Evolutionary conservation across 2,888 invertebrate genomes (phyloP), one percentile per base, ranked within the genome.

Genomic region (Drosophila yooni): DNA sequence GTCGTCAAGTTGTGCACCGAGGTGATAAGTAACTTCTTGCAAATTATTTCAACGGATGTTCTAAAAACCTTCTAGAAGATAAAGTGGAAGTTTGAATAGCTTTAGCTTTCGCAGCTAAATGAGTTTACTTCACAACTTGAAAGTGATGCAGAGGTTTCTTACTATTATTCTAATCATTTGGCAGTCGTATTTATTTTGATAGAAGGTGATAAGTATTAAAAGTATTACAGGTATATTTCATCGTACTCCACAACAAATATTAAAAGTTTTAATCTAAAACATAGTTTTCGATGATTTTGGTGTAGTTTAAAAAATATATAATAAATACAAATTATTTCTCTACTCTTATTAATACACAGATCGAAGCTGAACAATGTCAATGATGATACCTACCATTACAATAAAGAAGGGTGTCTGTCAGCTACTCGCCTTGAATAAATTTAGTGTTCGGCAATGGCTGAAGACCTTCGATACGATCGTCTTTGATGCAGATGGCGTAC

Each of bases 401-500:
- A 58, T 63, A 3, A 78, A 61, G 58, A 78, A 76, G 46, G 83
- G 80, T 8, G 54, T 79, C 2, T 80, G 83, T 25, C 72, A 85
- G 48, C 1, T 82, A 53, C 40, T 85, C 6, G 59, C 70, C 1
- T 58, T 85, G 8, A 85, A 74, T 56, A 70, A 58, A 21, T 68
- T 76, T 21, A 66, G 64, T 25, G 62, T 87, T 0, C 63, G 63
- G 40, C 76, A 85, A 36, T 82, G 82, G 80, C 51, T 88, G 7
- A 77, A 79, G 50, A 68, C 69, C 29, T 74, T 83, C 38, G 88
- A 88, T 11, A n/a, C 79, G 38, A 71, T 77, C 29, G 40, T 82
- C 51, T 82, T 67, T 29, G 82, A 77, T 70, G 82, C 79, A 1
- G 77, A 82, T 27, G 82, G 80, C 0, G 82, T 82, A 3, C 75